These are phyloP conservation scores for Calameuta pallipes DNA, from an alignment of 2,888 invertebrate genomes.

Conservation along the genomic window DNA sequence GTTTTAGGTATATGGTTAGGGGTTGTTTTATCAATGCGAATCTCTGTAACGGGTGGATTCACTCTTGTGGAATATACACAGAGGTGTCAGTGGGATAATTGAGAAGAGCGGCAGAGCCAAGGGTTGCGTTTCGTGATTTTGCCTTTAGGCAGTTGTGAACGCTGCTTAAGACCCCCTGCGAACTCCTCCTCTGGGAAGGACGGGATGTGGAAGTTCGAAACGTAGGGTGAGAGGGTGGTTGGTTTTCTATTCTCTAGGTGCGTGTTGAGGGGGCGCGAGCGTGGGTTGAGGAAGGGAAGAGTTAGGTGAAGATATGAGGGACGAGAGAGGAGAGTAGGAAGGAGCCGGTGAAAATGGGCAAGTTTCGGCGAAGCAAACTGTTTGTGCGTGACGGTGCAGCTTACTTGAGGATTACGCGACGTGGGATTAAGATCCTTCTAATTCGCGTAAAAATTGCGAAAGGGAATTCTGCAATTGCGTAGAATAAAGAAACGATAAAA, in stretches of 20 bases:
- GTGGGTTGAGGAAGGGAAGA: not conserved
- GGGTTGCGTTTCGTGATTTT: not conserved
- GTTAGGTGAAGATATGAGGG: not conserved
- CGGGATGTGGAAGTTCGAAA: not conserved
- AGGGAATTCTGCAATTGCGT: not conserved
- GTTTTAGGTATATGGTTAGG: not conserved
- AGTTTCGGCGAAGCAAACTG: not conserved
- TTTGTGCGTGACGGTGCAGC: not conserved
- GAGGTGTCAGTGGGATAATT: not conserved
- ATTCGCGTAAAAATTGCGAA: not conserved
- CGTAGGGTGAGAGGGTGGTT: not conserved
- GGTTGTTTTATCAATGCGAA: not conserved
- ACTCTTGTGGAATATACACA: not conserved
- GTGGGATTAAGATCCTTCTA: not conserved
- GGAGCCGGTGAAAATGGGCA: not conserved
- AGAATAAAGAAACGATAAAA: not conserved
- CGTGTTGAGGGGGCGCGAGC: not conserved
- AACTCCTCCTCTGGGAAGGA: not conserved
- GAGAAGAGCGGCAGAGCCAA: not conserved
- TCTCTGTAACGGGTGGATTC: not conserved
- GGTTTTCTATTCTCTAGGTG: constrained; percentile 4
- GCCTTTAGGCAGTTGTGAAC: not conserved
- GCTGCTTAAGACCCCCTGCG: not conserved
- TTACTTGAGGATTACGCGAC: not conserved
- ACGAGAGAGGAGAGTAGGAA: not conserved